Percentiles rank a stretch among this genome's conserved stretches.
These are phyloP conservation scores for Lates calcarifer DNA, from an alignment of 2,113 vertebrate species.

Conservation along the genomic window DNA sequence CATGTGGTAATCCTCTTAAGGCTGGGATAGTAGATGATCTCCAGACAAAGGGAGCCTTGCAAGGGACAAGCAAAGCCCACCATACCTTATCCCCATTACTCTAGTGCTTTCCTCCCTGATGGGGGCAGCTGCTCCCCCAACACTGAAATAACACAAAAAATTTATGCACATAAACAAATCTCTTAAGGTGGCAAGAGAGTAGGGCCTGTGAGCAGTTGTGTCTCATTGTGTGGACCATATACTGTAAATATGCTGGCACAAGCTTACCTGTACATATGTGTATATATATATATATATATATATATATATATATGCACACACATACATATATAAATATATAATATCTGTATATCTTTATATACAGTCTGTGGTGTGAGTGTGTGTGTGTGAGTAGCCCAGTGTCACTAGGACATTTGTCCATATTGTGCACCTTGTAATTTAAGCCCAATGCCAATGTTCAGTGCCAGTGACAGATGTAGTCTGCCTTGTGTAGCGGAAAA, in stretches of 20 bases:
- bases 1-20: constrained; percentile 79
- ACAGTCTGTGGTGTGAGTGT: background rate
- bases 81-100: constrained; percentile 16
- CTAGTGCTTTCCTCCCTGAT: background rate
- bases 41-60: constrained; percentile 67
- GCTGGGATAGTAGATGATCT: constrained; percentile 67
- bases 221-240: background rate
- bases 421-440: background rate
- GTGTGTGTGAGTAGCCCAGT: background rate
- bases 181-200: constrained; percentile 21
- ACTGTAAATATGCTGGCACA: background rate
- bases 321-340: too few relatives aligned
- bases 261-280: too few relatives aligned
- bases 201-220: background rate
- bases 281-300: too few relatives aligned
- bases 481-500: background rate
- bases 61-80: constrained; percentile 30
- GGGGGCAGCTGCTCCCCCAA: constrained; percentile 1
- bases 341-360: too few relatives aligned
- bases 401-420: background rate
- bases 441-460: background rate
- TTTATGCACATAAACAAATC: constrained; percentile 51
- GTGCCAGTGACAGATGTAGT: background rate
- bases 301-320: too few relatives aligned
- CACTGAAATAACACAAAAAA: background rate